These are phyloP conservation scores for Brachionus angularis DNA, from an alignment of 1,140 invertebrate genomes.

Conservation along the genomic window DNA sequence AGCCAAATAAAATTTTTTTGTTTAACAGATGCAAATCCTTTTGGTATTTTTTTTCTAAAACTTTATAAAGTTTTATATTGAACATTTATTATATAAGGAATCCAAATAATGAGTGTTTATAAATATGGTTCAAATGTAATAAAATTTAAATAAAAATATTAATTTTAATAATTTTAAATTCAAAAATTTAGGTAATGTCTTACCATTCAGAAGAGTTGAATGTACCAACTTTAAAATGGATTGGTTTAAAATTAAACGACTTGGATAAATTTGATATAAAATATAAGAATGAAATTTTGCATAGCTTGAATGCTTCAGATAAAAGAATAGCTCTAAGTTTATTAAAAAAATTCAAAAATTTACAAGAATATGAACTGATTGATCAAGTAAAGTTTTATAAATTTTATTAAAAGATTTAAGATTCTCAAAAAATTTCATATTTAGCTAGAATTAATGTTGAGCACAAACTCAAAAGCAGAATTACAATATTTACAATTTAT, in stretches of 20 bases:
- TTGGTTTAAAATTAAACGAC: constrained; percentile 17
- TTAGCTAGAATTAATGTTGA: constrained; percentile 24
- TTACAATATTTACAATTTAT: constrained; percentile 23
- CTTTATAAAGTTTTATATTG: neutral
- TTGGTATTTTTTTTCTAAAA: neutral
- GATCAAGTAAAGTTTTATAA: constrained; percentile 4
- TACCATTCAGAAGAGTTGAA: constrained; percentile 2
- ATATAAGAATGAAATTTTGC: neutral
- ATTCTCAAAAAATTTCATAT: neutral
- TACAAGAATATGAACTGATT: constrained; percentile 10
- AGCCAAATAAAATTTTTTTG: constrained; percentile 14
- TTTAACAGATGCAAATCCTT: constrained; percentile 38
- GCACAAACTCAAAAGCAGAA: neutral
- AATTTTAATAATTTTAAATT: neutral
- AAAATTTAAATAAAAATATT: neutral
- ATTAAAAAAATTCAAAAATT: neutral
- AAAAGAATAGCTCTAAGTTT: constrained; percentile 8
- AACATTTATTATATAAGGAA: neutral
- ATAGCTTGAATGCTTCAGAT: neutral
- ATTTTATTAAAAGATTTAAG: neutral
- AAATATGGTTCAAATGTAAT: constrained; percentile 42
- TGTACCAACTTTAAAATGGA: constrained; percentile 28
- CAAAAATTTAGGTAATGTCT: neutral
- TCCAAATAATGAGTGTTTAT: constrained; percentile 18
- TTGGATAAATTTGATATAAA: constrained; percentile 7